Conservation (phyloP, 2,113 vertebrate species). For the Tricholaema leucomelas region DNA sequence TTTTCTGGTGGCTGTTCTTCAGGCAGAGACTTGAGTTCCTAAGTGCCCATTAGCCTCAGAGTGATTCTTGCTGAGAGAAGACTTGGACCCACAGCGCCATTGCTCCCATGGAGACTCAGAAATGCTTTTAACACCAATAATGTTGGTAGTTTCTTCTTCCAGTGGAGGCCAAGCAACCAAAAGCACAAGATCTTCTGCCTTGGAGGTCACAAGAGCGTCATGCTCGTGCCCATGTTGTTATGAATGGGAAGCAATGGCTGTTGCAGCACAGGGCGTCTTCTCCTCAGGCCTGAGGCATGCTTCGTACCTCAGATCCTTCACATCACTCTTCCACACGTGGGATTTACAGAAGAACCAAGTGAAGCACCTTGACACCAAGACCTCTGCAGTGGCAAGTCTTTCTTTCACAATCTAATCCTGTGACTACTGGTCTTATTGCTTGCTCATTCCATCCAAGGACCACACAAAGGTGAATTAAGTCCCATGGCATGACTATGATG, state of each 20-base stretch:
- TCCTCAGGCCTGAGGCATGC: constrained; percentile 1
- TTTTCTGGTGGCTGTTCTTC: neutral
- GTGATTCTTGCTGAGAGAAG: constrained; percentile 11
- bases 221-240: neutral
- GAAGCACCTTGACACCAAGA: neutral
- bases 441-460: neutral
- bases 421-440: neutral
- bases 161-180: neutral
- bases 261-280: neutral
- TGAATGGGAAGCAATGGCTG: neutral
- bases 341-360: constrained; percentile 21
- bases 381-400: neutral
- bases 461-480: neutral
- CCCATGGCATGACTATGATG: neutral
- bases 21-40: neutral
- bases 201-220: neutral
- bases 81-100: constrained; percentile 26
- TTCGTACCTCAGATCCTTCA: neutral
- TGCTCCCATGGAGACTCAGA: constrained; percentile 8
- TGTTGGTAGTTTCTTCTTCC: neutral
- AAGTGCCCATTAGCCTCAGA: neutral
- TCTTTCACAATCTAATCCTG: constrained; percentile 18
- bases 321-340: neutral
- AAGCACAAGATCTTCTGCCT: neutral
- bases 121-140: neutral